Evolutionary conservation across 2,113 vertebrate genomes (phyloP), one percentile per base, ranked within the genome.

Genomic region (Trinectes maculatus): DNA sequence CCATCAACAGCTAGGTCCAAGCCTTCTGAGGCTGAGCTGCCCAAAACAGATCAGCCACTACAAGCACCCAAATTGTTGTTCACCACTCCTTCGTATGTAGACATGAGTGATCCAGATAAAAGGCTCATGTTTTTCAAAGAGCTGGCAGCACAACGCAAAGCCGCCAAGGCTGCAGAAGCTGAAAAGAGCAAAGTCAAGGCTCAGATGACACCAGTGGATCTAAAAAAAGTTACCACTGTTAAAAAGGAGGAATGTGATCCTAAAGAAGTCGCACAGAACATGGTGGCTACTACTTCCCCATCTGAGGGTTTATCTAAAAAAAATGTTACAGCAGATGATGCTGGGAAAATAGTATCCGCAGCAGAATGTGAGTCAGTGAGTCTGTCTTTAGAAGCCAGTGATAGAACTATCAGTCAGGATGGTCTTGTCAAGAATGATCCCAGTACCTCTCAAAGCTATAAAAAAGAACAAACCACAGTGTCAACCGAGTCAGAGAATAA

Each of bases 401-500:
- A 65, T 40, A 46, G 61, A 39, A 36, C 33, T 24, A 29, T 55
- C 2, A 62, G 56, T 9, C 62, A 67, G 13, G 36, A 72, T 34
- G 46, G 34, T 28, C 28, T 8, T 29, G 44, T 65, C 24, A 46
- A 53, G 42, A 49, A 18, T 26, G 58, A 66, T 24, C 9, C 62
- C 1, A 69, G 10, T 11, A 24, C 39, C 3, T 21, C 42, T 9
- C 40, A 72, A 40, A 71, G 44, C 22, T 44, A 42, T 53, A 43
- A 67, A 56, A 24, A 49, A 26, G 54, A 60, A 25, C 39, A 87
- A 64, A 28, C 19, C 8, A 65, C 53, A 47, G 54, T 60, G 55
- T 84, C 64, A 25, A 64, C 79, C 28, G 91, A 94, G 83, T 63
- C 87, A n/a, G 88, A 91, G 71, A 92, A 90, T 39, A 90, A 59